These are phyloP conservation scores for Diplolepis rosae DNA, from an alignment of 2,888 invertebrate species.

Conservation along the genomic window DNA sequence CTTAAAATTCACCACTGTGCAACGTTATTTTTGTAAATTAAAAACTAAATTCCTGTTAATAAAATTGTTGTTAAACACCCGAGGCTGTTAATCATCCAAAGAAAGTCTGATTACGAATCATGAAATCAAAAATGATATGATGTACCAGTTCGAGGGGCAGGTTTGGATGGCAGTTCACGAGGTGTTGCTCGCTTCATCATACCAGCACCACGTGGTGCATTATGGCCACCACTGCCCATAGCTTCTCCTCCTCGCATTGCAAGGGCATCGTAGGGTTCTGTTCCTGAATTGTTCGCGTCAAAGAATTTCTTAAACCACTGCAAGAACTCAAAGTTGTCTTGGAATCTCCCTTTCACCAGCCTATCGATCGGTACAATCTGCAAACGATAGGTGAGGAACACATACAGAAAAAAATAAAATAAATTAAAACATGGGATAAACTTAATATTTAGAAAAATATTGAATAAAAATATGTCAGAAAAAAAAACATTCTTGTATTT, in stretches of 20 bases:
- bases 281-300: constrained; percentile 98
- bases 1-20: constrained; percentile 1
- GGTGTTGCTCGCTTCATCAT: constrained; percentile 74
- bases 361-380: constrained; percentile 95
- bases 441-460: background rate
- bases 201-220: constrained; percentile 76
- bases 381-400: constrained; percentile 68
- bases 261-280: constrained; percentile 90
- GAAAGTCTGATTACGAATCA: background rate
- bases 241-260: constrained; percentile 89
- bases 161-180: constrained; percentile 76
- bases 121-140: constrained; percentile 48
- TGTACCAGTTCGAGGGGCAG: constrained; percentile 80
- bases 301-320: constrained; percentile 99
- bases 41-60: constrained; percentile 6
- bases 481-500: background rate
- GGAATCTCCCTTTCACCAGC: constrained; percentile 98
- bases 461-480: background rate
- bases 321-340: constrained; percentile 99
- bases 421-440: constrained; percentile 35
- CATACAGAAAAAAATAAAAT: constrained; percentile 57
- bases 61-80: constrained; percentile 8
- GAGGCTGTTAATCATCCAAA: constrained; percentile 7
- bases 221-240: constrained; percentile 85
- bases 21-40: constrained; percentile 1